Base-by-base conservation (phyloP, 2,888 invertebrate species). In the Catocala fraxini region DNA sequence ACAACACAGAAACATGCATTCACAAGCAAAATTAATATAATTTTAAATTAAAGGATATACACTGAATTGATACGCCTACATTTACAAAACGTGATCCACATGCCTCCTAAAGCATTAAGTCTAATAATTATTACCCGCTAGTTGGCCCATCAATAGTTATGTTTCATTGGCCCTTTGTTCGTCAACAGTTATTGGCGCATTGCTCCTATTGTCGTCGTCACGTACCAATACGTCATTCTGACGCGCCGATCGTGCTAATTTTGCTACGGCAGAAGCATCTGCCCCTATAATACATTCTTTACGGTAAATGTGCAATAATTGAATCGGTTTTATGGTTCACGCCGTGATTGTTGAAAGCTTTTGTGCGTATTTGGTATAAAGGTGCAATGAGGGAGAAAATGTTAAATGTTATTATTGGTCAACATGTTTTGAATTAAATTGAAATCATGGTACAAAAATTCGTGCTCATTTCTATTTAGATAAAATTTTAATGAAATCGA, bases 151-250 rank as follows among this genome's bases (percentile, higher is more conserved):
- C 39, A 13, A 52, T 63, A 70, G 70, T 75, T 69, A 56, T 56
- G 33, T 75, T 74, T 51, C 56, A 71, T 64, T 51, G 42, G 15
- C 72, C 79, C 70, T 86, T 89, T 89, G 89, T 89, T 68, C 48
- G 57, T 83, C 84, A 85, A 85, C 82, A 68, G 70, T 65, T 75
- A 68, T 74, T 70, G 70, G 70, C 71, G 67, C 80, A 66, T 73
- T 70, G 70, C 68, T 74, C 66, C 81, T 73, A 87, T 91, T 91
- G 91, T 91, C 75, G 68, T 63, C 75, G 81, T 87, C 91, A 91
- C 91, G 91, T 75, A 81, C 83, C 70, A 78, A 82, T 88, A 71
- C 80, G 81, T 88, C 85, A 87, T 79, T 79, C 76, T 88, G 86
- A 86, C 85, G 65, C 73, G 56, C 70, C 73, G 74, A 80, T 77